These are phyloP conservation scores for Paratilapia polleni DNA, from an alignment of 2,113 vertebrate species.

Conservation along the genomic window DNA sequence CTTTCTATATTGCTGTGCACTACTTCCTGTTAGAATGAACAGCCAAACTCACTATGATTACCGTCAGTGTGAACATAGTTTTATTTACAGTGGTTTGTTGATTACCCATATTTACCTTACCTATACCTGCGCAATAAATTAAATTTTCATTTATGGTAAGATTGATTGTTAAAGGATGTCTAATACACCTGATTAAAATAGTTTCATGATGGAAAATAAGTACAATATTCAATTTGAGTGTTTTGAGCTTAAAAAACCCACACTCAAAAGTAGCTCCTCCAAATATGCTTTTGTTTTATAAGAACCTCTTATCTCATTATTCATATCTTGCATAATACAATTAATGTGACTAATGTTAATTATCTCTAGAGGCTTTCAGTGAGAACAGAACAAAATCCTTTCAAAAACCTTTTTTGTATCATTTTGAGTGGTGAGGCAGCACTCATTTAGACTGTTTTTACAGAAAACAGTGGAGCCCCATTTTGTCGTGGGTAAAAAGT, in stretches of 20 bases:
- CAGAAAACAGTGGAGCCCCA: background rate
- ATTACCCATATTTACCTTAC: background rate
- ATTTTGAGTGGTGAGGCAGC: background rate
- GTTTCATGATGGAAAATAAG: background rate
- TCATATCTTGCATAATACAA: conserved; percentile 27
- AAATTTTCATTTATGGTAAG: background rate
- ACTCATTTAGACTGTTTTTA: background rate
- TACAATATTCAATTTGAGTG: background rate
- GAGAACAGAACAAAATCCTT: conserved; percentile 5
- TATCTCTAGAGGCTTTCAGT: background rate
- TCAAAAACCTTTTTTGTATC: background rate
- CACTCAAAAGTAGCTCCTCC: background rate
- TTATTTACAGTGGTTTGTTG: background rate
- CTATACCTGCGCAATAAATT: background rate
- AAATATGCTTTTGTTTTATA: conserved; percentile 3
- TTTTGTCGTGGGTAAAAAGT: background rate
- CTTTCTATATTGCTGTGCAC: no score
- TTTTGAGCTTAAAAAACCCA: background rate
- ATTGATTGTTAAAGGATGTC: background rate
- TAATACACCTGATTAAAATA: background rate
- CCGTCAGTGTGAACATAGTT: background rate
- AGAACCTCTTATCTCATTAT: conserved; percentile 13
- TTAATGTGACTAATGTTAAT: conserved; percentile 23
- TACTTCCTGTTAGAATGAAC: no score
- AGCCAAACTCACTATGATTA: background rate